Conservation (phyloP, 1,140 invertebrate genomes). For the Magallana angulata region DNA sequence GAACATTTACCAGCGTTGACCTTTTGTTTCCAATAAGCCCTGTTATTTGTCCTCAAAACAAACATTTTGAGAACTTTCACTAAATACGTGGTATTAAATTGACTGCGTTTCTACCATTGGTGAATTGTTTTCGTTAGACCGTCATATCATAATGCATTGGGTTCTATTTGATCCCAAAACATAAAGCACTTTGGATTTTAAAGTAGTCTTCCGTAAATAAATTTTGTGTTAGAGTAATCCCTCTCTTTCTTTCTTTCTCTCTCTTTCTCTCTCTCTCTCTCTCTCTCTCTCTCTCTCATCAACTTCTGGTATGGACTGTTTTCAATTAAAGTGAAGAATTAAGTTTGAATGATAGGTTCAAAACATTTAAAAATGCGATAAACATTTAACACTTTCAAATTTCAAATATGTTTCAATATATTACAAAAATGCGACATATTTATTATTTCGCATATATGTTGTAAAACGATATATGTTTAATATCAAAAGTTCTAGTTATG, state of each 20-base stretch:
- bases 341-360: too few relatives aligned
- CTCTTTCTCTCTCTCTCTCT: constrained; percentile 25
- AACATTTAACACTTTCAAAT: not conserved
- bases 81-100: not conserved
- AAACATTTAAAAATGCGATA: not conserved
- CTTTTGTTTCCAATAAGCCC: constrained; percentile 21
- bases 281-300: not conserved
- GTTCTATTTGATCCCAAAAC: too few relatives aligned
- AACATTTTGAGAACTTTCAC: constrained; percentile 11
- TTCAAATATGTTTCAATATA: not conserved
- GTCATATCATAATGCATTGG: too few relatives aligned
- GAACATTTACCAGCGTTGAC: not conserved
- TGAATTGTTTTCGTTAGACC: not conserved
- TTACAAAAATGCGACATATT: too few relatives aligned
- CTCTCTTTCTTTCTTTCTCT: constrained; percentile 26
- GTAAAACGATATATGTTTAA: too few relatives aligned
- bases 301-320: too few relatives aligned
- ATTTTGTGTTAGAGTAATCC: not conserved
- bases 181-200: too few relatives aligned
- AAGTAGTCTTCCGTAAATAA: too few relatives aligned
- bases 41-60: not conserved
- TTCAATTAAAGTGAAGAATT: too few relatives aligned
- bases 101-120: not conserved
- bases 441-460: too few relatives aligned
- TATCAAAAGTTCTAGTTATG: too few relatives aligned